These are phyloP conservation scores for Galbula dea DNA, from an alignment of 2,113 vertebrate species.

Conservation along the genomic window DNA sequence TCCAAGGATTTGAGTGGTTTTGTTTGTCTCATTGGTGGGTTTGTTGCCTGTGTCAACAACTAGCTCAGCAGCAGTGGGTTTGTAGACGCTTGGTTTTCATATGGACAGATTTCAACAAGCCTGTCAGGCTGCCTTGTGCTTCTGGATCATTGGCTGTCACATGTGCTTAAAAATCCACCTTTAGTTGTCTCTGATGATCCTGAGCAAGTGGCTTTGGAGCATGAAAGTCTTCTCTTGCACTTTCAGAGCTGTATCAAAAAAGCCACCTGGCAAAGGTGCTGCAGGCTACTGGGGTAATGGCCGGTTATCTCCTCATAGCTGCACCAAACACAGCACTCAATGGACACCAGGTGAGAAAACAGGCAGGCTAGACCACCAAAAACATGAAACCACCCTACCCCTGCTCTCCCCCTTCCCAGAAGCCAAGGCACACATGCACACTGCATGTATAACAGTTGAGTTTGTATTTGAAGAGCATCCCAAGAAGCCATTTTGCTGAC, in stretches of 20 bases:
- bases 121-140: neutral
- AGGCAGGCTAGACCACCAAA: neutral
- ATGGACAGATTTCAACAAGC: neutral
- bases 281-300: too few relatives aligned
- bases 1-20: neutral
- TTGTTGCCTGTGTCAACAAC: neutral
- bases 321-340: rapidly evolving
- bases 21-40: neutral
- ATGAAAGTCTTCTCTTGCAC: neutral
- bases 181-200: neutral
- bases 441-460: neutral
- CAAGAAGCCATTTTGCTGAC: neutral
- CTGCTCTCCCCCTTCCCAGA: neutral
- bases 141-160: neutral
- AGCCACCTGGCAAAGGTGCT: neutral
- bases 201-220: neutral
- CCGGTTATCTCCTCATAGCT: neutral
- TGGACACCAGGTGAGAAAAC: neutral
- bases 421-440: neutral
- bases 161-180: neutral
- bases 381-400: rapidly evolving
- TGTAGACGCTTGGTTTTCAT: neutral
- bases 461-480: neutral
- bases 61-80: neutral
- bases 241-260: neutral